Evolutionary conservation across 2,113 vertebrate genomes (phyloP).

Genomic region (Peromyscus californicus): DNA sequence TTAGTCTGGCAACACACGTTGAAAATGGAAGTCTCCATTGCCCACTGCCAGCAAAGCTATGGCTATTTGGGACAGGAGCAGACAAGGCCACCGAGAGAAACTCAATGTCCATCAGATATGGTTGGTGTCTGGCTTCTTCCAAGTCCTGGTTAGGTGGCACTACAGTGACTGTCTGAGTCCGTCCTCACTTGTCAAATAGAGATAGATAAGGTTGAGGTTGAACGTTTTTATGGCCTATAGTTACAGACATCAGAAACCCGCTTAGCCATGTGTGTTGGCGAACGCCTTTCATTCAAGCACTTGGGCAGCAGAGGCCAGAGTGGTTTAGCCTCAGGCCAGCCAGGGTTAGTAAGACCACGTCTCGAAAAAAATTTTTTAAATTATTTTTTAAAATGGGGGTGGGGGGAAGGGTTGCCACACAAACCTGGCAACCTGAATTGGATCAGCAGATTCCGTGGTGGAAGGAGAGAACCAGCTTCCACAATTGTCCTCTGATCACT

Average conservation of each 20-base stretch:
- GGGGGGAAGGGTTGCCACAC: background rate
- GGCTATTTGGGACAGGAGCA: background rate
- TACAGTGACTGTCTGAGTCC: background rate
- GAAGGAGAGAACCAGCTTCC: background rate
- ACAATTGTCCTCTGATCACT: too few species aligned
- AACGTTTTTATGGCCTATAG: background rate
- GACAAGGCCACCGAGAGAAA: background rate
- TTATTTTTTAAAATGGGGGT: background rate
- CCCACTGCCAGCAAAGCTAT: background rate
- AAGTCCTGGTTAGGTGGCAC: background rate
- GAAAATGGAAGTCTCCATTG: background rate
- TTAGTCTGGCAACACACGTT: conserved; percentile 23
- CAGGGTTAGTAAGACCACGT: background rate
- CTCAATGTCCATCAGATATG: background rate
- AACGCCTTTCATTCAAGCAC: too few species aligned
- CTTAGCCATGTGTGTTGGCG: background rate
- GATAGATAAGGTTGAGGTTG: background rate
- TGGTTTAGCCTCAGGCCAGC: too few species aligned
- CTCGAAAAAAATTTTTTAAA: background rate
- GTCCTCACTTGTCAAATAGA: background rate
- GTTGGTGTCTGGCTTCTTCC: background rate
- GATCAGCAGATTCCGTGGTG: too few species aligned
- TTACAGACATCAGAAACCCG: background rate
- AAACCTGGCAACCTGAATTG: background rate
- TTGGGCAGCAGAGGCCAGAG: background rate